phyloP scores from a whole-genome alignment of 2,888 invertebrate genomes.

The Tholera decimalis region DNA sequence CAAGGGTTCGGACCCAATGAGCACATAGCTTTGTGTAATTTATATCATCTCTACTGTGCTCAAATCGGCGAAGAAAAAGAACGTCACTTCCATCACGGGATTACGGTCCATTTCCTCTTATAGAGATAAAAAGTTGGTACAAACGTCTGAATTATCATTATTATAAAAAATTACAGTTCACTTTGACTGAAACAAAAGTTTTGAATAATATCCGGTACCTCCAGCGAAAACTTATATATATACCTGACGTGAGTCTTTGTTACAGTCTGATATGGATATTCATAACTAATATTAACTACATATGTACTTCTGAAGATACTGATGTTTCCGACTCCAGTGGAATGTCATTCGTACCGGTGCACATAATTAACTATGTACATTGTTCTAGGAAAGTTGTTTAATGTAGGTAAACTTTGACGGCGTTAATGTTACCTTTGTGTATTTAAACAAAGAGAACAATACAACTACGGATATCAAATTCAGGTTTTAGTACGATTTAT shows the following conservation, averaged over 20 bases:
- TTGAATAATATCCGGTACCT: not conserved
- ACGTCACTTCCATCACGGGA: too few species aligned
- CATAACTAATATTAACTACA: not conserved
- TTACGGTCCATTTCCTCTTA: too few species aligned
- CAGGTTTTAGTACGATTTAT: too few species aligned
- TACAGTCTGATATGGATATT: not conserved
- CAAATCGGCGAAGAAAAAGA: too few species aligned
- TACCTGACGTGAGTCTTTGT: not conserved
- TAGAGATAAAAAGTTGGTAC: too few species aligned
- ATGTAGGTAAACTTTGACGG: not conserved
- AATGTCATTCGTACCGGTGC: not conserved
- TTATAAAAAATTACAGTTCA: not conserved
- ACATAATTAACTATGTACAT: not conserved
- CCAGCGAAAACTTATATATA: not conserved
- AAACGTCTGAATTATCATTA: too few species aligned
- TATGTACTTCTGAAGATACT: not conserved
- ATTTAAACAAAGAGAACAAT: too few species aligned
- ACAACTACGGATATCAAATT: too few species aligned
- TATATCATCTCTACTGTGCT: too few species aligned
- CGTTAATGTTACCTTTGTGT: not conserved
- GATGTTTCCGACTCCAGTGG: not conserved
- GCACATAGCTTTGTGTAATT: too few species aligned
- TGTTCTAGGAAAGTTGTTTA: not conserved
- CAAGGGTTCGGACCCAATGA: too few species aligned
- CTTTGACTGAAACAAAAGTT: not conserved